A percentile compares a stretch with the other conserved stretches of the same genome.
Conservation (phyloP, 92 coral and sea anemone genomes). For the Porites divaricata region DNA sequence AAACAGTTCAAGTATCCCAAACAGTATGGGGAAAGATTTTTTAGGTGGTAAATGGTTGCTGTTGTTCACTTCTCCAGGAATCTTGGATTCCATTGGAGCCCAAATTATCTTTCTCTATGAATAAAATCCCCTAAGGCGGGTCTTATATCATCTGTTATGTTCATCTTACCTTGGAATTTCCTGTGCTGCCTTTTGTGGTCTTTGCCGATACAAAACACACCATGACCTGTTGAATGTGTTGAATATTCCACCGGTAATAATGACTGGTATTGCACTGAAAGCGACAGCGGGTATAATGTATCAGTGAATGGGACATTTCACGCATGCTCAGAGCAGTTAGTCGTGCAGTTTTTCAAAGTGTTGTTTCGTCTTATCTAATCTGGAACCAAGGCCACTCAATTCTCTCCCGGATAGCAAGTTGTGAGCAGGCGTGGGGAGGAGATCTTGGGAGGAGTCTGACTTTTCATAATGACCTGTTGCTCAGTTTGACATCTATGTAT, state of each 20-base stretch:
- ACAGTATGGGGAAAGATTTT: background rate
- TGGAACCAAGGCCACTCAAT: background rate
- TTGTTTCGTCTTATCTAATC: background rate
- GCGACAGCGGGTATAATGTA: constrained; percentile 15
- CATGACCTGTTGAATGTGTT: constrained; percentile 26
- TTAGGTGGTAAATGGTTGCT: constrained; percentile 2
- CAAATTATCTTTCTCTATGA: background rate
- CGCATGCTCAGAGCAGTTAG: constrained; percentile 12
- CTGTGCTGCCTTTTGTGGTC: background rate
- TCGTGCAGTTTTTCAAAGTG: background rate
- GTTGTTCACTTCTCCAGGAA: background rate
- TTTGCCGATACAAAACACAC: constrained; percentile 9
- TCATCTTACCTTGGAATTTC: background rate
- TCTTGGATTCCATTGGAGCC: constrained; percentile 26
- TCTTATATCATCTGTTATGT: background rate
- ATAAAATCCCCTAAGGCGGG: background rate
- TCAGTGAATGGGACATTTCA: background rate
- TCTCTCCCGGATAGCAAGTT: background rate
- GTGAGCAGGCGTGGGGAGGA: too few species aligned
- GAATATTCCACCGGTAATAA: constrained; percentile 38
- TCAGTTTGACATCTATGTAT: too few species aligned
- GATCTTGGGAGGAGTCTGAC: too few species aligned
- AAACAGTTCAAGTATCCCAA: constrained; percentile 16
- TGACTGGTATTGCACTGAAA: constrained; percentile 8
- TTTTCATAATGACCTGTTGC: too few species aligned